Percentiles rank a stretch among this genome's conserved stretches.
Conservation (phyloP, 2,888 invertebrate genomes). For the Didymodactylos carnosus region DNA sequence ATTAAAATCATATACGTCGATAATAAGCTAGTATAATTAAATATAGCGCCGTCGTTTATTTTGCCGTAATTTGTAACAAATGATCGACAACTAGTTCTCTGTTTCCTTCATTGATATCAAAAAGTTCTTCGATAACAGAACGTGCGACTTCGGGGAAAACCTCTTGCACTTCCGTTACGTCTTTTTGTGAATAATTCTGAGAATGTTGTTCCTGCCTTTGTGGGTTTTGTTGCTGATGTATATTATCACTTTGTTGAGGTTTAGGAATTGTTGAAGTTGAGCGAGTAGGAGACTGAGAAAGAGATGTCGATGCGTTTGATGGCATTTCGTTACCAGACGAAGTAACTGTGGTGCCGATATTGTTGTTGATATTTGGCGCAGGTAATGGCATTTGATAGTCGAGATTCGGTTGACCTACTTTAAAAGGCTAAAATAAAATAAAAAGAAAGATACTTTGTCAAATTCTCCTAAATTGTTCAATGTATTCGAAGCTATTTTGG, state of each 20-base stretch:
- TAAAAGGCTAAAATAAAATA: neutral
- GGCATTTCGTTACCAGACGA: too few species aligned
- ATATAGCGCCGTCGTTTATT: too few species aligned
- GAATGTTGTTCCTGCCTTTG: too few species aligned
- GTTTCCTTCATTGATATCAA: conserved; percentile 67
- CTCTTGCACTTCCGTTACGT: conserved; percentile 48
- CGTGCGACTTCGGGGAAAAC: conserved; percentile 89
- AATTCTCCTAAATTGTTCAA: too few species aligned
- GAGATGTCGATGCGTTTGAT: neutral
- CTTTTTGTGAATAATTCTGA: conserved; percentile 31
- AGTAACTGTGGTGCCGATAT: too few species aligned
- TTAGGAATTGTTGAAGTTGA: too few species aligned
- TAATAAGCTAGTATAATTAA: too few species aligned
- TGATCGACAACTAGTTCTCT: conserved; percentile 79
- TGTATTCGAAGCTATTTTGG: too few species aligned
- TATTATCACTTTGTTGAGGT: too few species aligned
- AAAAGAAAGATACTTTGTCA: too few species aligned
- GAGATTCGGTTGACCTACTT: neutral
- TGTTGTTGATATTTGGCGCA: neutral
- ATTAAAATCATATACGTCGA: too few species aligned
- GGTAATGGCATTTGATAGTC: neutral
- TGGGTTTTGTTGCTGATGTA: too few species aligned
- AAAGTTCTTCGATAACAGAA: conserved; percentile 69
- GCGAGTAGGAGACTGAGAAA: neutral
- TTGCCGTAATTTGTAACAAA: conserved; percentile 55